Conservation (phyloP, 2,797 vertebrate genomes). For the Micromesistius poutassou region DNA sequence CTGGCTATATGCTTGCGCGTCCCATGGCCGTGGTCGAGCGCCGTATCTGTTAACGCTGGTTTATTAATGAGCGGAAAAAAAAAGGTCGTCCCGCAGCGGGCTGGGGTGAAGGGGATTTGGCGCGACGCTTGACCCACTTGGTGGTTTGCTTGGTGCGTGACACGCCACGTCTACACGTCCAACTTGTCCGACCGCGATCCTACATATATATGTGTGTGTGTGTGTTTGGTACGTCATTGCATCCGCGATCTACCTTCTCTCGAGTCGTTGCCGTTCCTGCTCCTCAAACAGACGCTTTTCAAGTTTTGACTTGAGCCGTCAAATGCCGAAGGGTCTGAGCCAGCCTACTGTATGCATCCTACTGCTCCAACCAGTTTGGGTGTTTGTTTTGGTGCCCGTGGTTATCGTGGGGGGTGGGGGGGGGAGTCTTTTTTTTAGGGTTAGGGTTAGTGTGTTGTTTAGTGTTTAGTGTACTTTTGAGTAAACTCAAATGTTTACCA, state of each 20-base stretch:
- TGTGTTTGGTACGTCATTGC: neutral
- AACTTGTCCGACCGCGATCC: neutral
- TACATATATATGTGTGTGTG: too few relatives aligned
- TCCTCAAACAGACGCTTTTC: neutral
- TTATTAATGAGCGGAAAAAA: slow-evolving; percentile 72
- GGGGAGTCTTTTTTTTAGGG: too few relatives aligned
- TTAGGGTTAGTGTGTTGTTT: too few relatives aligned
- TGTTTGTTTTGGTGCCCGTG: neutral
- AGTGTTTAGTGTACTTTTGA: neutral
- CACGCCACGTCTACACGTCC: neutral
- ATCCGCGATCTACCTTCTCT: too few relatives aligned
- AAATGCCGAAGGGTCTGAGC: neutral
- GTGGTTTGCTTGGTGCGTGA: neutral
- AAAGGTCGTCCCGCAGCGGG: neutral
- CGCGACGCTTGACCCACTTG: neutral
- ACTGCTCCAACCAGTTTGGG: neutral
- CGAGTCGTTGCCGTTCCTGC: too few relatives aligned
- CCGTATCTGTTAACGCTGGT: slow-evolving; percentile 58
- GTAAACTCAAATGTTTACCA: neutral
- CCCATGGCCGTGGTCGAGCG: neutral
- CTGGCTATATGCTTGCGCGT: too few relatives aligned
- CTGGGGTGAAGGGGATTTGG: neutral
- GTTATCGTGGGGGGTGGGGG: too few relatives aligned
- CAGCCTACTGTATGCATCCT: neutral
- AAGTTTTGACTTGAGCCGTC: neutral